These are phyloP conservation scores for Morpho achilles DNA, from an alignment of 2,888 invertebrate genomes.

Conservation along the genomic window DNA sequence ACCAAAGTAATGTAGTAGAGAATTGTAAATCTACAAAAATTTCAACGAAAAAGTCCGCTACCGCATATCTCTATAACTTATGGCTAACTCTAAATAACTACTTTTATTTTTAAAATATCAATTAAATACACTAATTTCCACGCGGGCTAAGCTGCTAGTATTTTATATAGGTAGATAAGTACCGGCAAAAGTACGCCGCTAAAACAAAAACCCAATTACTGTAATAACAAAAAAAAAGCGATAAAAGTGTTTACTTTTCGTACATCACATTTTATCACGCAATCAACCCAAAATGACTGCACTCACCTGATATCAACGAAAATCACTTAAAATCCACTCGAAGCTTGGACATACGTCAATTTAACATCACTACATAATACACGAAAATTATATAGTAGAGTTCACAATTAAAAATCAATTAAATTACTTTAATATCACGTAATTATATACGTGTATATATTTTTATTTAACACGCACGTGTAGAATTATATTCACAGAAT, in stretches of 20 bases:
- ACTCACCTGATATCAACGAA: constrained; percentile 8
- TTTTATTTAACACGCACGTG: constrained; percentile 11
- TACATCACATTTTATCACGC: constrained; percentile 4
- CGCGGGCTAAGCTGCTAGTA: too few relatives aligned
- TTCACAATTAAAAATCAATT: background rate
- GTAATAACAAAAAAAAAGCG: too few relatives aligned
- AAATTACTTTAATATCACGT: background rate
- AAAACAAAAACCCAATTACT: too few relatives aligned
- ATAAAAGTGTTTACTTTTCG: background rate
- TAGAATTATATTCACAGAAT: background rate
- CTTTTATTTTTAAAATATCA: too few relatives aligned
- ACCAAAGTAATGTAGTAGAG: too few relatives aligned
- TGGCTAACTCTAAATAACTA: too few relatives aligned
- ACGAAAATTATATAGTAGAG: background rate
- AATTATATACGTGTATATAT: background rate
- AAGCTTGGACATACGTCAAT: constrained; percentile 3
- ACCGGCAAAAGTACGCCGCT: too few relatives aligned
- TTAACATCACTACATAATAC: background rate
- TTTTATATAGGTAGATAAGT: too few relatives aligned
- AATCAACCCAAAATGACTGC: constrained; percentile 10
- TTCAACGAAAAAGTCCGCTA: too few relatives aligned
- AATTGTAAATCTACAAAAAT: too few relatives aligned
- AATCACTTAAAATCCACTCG: constrained; percentile 8
- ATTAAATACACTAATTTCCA: too few relatives aligned
- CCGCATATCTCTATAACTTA: too few relatives aligned